A percentile compares a stretch with the other conserved stretches of the same genome.
Evolutionary conservation across 2,797 vertebrate species (phyloP).

Genomic region (Sebastes iracundus): DNA sequence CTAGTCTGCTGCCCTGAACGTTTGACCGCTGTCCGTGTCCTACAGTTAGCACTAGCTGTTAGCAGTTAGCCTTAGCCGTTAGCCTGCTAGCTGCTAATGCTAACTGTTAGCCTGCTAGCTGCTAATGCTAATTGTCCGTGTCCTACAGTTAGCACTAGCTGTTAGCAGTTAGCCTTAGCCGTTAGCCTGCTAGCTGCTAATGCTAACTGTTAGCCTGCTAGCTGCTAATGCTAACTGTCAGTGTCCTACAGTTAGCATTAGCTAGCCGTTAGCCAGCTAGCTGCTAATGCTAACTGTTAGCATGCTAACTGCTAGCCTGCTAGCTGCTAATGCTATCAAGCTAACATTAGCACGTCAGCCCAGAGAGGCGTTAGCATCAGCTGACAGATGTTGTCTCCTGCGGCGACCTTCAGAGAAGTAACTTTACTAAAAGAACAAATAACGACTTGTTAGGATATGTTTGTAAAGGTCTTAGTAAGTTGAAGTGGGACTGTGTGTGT

Average conservation of each 20-base stretch:
- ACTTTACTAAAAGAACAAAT: background rate
- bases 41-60: conserved; percentile 61
- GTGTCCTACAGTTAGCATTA: too few species aligned
- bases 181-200: too few species aligned
- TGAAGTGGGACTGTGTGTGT: background rate
- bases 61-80: conserved; percentile 27
- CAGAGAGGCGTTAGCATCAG: conserved; percentile 5
- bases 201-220: conserved; percentile 30
- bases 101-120: too few species aligned
- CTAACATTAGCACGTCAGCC: conserved; percentile 29
- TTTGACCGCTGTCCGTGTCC: conserved; percentile 76
- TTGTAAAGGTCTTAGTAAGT: background rate
- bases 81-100: background rate
- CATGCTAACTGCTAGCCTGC: conserved; percentile 12
- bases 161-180: too few species aligned
- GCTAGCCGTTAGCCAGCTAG: too few species aligned
- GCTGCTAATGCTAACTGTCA: too few species aligned
- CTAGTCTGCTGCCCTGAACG: conserved; percentile 12
- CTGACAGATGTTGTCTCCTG: background rate
- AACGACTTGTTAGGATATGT: background rate
- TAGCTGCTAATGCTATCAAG: conserved; percentile 47
- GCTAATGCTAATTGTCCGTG: too few species aligned
- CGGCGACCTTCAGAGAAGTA: background rate
- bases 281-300: conserved; percentile 24
- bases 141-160: too few species aligned